Evolutionary conservation across 1,140 invertebrate species (phyloP).

Genomic region (Parapsyche elsis): DNA sequence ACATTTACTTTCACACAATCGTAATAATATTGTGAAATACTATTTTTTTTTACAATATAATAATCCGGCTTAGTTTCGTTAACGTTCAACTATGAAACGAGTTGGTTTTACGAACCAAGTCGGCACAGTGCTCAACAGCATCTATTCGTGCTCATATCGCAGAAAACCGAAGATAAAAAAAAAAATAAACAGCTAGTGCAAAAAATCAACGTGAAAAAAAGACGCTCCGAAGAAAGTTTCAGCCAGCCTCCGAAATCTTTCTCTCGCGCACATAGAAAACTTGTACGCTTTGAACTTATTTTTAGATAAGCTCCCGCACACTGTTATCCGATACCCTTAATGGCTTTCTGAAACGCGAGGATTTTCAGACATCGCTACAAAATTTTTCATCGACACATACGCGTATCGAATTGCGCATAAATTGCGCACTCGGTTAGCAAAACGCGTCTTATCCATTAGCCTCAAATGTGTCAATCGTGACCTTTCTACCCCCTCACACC

Average conservation of each 20-base stretch:
- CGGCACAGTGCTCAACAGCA: background rate
- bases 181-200: conserved; percentile 5
- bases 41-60: no score
- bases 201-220: background rate
- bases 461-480: background rate
- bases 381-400: conserved; percentile 1
- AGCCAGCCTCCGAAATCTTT: background rate
- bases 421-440: background rate
- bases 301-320: conserved; percentile 22
- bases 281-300: conserved; percentile 34
- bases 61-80: conserved; percentile 21
- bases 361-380: background rate
- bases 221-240: background rate
- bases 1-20: no score
- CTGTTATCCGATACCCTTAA: conserved; percentile 23
- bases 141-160: background rate
- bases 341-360: conserved; percentile 11
- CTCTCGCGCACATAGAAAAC: background rate
- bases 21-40: no score
- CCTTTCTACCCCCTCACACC: no score
- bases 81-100: conserved; percentile 43
- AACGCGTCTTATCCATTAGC: background rate
- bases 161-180: background rate
- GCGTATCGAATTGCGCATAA: background rate
- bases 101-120: background rate